Percentiles rank a stretch among this genome's conserved stretches.
phyloP scores from a whole-genome alignment of 2,113 vertebrate species.

The Microtus pennsylvanicus region DNA sequence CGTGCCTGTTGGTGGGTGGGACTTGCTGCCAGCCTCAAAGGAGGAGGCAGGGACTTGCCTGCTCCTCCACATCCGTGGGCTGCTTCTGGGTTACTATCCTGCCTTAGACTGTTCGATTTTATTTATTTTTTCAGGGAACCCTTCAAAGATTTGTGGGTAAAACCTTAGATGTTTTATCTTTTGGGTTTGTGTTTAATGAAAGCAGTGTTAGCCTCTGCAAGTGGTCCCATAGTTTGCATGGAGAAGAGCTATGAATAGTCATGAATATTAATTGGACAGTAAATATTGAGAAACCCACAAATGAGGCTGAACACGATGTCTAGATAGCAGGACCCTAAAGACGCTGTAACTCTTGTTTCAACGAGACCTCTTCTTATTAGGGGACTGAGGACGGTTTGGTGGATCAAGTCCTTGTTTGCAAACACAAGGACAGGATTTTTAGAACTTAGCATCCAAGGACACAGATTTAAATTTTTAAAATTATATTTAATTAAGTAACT shows the following conservation, averaged over 20 bases:
- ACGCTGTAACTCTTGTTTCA: not conserved
- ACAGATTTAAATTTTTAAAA: not conserved
- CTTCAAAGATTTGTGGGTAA: not conserved
- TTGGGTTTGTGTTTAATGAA: not conserved
- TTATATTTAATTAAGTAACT: not conserved
- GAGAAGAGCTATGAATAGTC: not conserved
- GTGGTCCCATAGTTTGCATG: not conserved
- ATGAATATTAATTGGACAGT: not conserved
- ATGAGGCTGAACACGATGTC: not conserved
- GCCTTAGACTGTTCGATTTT: not conserved
- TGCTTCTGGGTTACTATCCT: not conserved
- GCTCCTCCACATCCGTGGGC: not conserved
- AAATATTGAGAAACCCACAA: not conserved
- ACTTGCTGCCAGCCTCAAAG: not conserved
- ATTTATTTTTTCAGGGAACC: not conserved
- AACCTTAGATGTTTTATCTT: not conserved
- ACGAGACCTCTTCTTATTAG: too few species aligned
- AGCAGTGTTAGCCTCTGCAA: too few species aligned
- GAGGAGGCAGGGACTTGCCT: not conserved
- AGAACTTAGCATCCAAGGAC: too few species aligned
- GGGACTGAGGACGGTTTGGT: not conserved
- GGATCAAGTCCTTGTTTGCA: not conserved
- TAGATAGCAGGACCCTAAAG: not conserved
- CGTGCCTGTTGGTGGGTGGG: not conserved
- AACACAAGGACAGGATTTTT: not conserved